Evolutionary conservation across 2,888 invertebrate genomes (phyloP), one percentile per base, ranked within the genome.

Genomic region (Petrophora chlorosata): DNA sequence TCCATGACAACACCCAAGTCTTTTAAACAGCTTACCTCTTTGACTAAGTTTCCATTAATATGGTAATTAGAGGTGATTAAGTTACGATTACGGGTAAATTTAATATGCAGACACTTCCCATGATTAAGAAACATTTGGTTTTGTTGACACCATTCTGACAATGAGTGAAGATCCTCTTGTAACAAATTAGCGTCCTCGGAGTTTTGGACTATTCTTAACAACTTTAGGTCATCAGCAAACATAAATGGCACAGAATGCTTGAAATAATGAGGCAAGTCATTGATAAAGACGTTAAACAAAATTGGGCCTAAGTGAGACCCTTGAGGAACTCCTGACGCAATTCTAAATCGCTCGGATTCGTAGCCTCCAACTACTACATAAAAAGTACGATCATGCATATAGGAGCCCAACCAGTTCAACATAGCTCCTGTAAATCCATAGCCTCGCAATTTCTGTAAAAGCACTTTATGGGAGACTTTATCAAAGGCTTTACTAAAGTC

Each of bases 401-500:
- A 44, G 4, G 44, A 30, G 10, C 16, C 29, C 7, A 30, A 29
- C 44, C 44, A 36, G 7, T 29, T 30, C 13, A 29, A 7, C 30
- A 32, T 16, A 16, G 32, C 15, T 2, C 16, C 32, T 2, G 32
- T 5, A 16, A 32, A 16, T n/a, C 32, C 44, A 14, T 23, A 44
- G 9, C 16, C 16, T 23, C n/a, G 1, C 5, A 44, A 15, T 14
- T 44, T 44, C 9, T 5, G 7, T 14, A 36, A 12, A 17, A 36
- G 30, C 3, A 36, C 19, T 5, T 9, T n/a, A 16, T 44, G 36
- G 9, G 44, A 25, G 3, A 42, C 34, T 19, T 19, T 34, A 17
- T 42, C 42, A 19, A 42, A 42, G 3, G 42, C 42, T 15, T 44
- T 44, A 16, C 30, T 30, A 23, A 44, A 44, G 12, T 36, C 44